Evolutionary conservation across 2,797 vertebrate species (phyloP).

Genomic region (Peromyscus eremicus): DNA sequence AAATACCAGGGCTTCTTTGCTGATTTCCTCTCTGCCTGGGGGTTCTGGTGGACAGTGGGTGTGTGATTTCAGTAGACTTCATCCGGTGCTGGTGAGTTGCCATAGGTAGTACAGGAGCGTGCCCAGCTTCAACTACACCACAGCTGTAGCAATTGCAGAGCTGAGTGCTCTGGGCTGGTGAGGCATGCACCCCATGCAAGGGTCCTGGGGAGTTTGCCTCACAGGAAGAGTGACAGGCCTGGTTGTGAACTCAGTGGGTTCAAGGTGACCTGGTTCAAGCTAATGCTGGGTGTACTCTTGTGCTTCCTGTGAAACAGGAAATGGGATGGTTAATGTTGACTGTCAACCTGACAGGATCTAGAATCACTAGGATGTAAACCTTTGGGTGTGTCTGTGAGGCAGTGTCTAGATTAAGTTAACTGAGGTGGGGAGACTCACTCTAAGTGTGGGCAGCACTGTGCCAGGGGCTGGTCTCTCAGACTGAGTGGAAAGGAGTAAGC

Average conservation of each 20-base stretch:
- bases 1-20: background rate
- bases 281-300: background rate
- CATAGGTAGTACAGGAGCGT: background rate
- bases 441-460: background rate
- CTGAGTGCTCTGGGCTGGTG: background rate
- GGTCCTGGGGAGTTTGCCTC: fast-evolving
- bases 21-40: background rate
- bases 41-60: background rate
- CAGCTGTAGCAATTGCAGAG: background rate
- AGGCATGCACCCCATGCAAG: background rate
- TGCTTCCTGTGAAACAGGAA: constrained; percentile 44
- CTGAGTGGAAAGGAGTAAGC: background rate
- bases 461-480: background rate
- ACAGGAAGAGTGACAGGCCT: background rate
- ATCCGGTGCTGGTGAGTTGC: background rate
- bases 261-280: background rate
- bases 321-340: background rate
- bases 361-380: background rate
- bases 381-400: background rate
- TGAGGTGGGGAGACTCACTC: background rate
- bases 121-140: background rate
- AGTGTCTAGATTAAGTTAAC: background rate
- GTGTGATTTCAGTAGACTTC: background rate
- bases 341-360: background rate
- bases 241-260: constrained; percentile 58